phyloP scores from a whole-genome alignment of 2,797 vertebrate genomes.

The Novumbra hubbsi region DNA sequence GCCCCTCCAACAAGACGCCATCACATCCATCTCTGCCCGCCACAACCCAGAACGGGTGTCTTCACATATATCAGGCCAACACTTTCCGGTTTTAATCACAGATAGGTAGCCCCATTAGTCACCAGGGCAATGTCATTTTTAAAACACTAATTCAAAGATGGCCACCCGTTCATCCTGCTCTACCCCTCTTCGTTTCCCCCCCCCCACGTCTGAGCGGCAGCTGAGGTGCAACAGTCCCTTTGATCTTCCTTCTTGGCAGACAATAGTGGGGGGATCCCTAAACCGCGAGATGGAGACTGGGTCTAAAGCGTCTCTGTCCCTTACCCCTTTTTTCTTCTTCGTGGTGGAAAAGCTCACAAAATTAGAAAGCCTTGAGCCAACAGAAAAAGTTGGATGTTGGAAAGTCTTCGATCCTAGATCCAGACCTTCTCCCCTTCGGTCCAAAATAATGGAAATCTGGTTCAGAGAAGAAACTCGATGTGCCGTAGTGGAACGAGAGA shows the following conservation, averaged over 20 bases:
- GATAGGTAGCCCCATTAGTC: too few relatives aligned
- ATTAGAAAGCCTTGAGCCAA: background rate
- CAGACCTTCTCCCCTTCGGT: background rate
- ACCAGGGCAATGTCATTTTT: background rate
- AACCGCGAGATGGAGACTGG: conserved; percentile 38
- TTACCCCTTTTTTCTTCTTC: too few relatives aligned
- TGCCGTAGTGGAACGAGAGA: background rate
- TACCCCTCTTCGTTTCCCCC: conserved; percentile 46
- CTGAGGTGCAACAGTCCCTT: conserved; percentile 30
- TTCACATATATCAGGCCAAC: background rate
- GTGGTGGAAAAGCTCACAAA: background rate
- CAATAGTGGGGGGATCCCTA: conserved; percentile 53
- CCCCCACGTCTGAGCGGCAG: background rate
- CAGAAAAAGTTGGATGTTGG: background rate
- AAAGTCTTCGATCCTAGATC: background rate
- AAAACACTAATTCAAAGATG: conserved; percentile 26
- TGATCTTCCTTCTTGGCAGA: conserved; percentile 53
- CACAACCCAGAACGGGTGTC: conserved; percentile 22
- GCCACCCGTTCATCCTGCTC: conserved; percentile 28
- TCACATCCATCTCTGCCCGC: conserved; percentile 63
- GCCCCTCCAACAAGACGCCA: conserved; percentile 78
- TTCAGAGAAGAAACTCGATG: background rate
- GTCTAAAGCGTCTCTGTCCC: conserved; percentile 29
- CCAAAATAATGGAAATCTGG: background rate
- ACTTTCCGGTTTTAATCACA: background rate